Base-by-base conservation (phyloP, 2,888 invertebrate species). In the Salticus scenicus region DNA sequence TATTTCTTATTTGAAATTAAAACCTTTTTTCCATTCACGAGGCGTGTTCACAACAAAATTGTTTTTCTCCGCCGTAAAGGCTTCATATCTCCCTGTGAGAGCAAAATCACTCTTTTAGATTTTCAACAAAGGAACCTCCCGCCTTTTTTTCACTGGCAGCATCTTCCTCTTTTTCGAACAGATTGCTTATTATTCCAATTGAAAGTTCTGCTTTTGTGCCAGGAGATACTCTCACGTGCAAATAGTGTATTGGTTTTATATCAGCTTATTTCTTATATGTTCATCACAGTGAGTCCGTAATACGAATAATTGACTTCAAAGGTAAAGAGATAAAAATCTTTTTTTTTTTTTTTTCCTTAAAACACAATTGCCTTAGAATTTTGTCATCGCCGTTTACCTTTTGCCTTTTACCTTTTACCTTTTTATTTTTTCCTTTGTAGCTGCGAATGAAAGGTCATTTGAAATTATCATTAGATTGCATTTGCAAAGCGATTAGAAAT, bases 121-220 rank as follows among this genome's bases (percentile, higher is more conserved):
- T 57, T 5, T 5, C 24, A 57, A 57, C 57, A 57, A 57, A 57
- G 24, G 57, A 57, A 57, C 57, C 57, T 57, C 57, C 57, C 57
- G 57, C 57, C 57, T 24, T 57, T 57, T 57, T 57, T 57, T 24
- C 20, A 5, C 57, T 24, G 57, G 17, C 20, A 4, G 24, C 51
- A 30, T 72, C 57, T 31, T 27, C 37, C 24, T n/a, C 41, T 37
- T 74, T 63, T 74, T 24, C 64, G 57, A 14, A 74, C 33, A 74
- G 20, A 64, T 83, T 76, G 76, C 75, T 71, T 83, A 76, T 76
- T 81, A 75, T 81, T 76, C 31, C 37, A 20, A 83, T 83, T 76
- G 33, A 77, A 63, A 70, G 17, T 28, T 20, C 27, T 14, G 37
- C 31, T 70, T 28, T 42, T 37, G 70, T 27, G 70, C 42, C n/a